Evolutionary conservation across 2,797 vertebrate species (phyloP).

Genomic region (Steatocranus sp.): DNA sequence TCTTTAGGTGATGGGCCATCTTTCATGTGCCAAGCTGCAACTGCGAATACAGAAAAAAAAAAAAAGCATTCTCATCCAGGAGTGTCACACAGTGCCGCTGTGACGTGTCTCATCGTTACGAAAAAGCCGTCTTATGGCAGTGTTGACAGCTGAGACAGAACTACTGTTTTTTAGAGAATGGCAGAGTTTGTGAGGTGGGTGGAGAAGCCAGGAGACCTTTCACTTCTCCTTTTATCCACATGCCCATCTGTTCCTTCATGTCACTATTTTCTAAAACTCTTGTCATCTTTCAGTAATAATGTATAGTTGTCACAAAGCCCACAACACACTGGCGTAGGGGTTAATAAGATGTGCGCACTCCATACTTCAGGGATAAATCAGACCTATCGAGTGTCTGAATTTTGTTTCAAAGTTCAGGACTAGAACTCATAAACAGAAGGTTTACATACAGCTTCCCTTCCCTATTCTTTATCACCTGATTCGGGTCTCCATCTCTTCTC

Average conservation of each 20-base stretch:
- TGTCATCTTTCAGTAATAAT: neutral
- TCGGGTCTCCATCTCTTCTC: neutral
- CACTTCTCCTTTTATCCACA: neutral
- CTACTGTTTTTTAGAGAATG: neutral
- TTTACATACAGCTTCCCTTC: neutral
- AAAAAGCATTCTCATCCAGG: neutral
- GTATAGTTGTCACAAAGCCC: neutral
- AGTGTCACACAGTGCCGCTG: neutral
- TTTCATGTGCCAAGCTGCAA: neutral
- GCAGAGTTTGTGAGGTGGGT: neutral
- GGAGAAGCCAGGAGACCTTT: neutral
- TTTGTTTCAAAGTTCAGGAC: neutral
- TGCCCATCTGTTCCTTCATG: neutral
- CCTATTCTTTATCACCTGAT: neutral
- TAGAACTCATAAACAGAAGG: neutral
- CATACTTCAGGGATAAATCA: neutral
- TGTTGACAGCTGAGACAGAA: neutral
- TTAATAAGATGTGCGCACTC: accelerated
- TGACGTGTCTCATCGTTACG: neutral
- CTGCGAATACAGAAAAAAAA: neutral
- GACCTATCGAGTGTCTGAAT: neutral
- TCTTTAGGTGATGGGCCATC: neutral
- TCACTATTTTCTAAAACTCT: neutral
- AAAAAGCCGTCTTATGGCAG: neutral
- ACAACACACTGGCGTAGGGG: neutral